These are phyloP conservation scores for Microtus pennsylvanicus DNA, from an alignment of 2,113 vertebrate genomes.

Conservation along the genomic window DNA sequence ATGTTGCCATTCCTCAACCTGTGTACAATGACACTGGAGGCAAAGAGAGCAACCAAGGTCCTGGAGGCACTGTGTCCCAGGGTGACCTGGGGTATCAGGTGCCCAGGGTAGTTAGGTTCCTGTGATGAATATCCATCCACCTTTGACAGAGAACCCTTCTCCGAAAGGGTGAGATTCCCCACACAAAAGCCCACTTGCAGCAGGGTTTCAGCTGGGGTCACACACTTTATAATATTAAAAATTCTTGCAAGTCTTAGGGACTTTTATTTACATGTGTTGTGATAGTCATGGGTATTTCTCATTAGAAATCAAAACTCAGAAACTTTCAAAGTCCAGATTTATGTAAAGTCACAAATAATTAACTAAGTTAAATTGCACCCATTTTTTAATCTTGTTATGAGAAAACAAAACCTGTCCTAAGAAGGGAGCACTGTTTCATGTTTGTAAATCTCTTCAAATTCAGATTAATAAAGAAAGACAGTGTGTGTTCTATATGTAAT, in stretches of 20 bases:
- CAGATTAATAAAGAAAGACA: neutral
- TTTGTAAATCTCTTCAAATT: neutral
- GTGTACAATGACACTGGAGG: neutral
- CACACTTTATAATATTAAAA: neutral
- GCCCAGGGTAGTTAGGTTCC: fast-evolving
- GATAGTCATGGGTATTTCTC: neutral
- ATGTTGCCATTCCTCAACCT: neutral
- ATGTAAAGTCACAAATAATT: neutral
- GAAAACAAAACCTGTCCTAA: neutral
- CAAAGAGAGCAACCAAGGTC: neutral
- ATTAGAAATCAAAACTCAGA: conserved; percentile 39
- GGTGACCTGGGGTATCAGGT: no score
- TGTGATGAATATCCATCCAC: neutral
- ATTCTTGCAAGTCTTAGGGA: neutral
- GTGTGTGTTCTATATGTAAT: neutral
- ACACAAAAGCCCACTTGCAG: neutral
- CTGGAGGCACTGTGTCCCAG: neutral
- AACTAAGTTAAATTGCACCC: neutral
- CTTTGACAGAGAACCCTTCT: neutral
- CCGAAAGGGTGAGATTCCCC: neutral
- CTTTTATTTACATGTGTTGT: neutral
- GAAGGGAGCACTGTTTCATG: no score
- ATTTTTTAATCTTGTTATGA: neutral
- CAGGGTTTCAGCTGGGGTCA: neutral
- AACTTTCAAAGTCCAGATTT: neutral